Evolutionary conservation across 2,113 vertebrate genomes (phyloP), one percentile per base, ranked within the genome.

Genomic region (Mormoops blainvillei): DNA sequence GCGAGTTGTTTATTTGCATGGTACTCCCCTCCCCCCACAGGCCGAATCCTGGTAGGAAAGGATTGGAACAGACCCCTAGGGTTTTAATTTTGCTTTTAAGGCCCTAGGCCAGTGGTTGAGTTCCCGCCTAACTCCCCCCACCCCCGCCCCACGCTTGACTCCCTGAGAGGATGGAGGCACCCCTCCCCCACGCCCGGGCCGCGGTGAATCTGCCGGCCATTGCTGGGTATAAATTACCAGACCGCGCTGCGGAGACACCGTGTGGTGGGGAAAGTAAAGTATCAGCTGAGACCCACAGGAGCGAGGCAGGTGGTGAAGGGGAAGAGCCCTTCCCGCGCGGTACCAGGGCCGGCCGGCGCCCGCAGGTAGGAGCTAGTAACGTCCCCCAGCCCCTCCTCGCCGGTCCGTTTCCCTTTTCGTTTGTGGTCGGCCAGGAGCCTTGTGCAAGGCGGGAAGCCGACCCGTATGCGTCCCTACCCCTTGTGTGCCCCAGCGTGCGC

Each of bases 281-380:
- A 56, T 76, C 61, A 8, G 97, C 67, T 45, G 16, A n/a, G 77
- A 68, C 68, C 65, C 48, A 50, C 87, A 3, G 63, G 73, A 87
- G 73, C 85, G 2, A 38, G 67, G 65, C 41, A 24, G 68, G 71
- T 43, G 58, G 43, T 1, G 54, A 18, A 63, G 67, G 58, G 76
- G 91, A 85, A 56, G 91, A 65, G 61, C 65, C 50, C 61, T 89
- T 50, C 78, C 87, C 58, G 73, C 18, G 33, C 26, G 10, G 8
- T 28, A 78, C 68, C 88, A 11, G 54, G 88, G 74, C 67, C n/a
- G 68, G 74, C 81, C 5, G 77, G 87, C 61, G 54, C 93, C 94
- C 54, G 70, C 97, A 97, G 97, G 97, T 97, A 97, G 84, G 84
- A 95, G 90, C 87, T 84, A 33, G 74, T 74, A 88, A 94, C 87